Percentiles rank a stretch among this genome's conserved stretches.
phyloP scores from a whole-genome alignment of 2,113 vertebrate genomes.

The Elaphurus davidianus region DNA sequence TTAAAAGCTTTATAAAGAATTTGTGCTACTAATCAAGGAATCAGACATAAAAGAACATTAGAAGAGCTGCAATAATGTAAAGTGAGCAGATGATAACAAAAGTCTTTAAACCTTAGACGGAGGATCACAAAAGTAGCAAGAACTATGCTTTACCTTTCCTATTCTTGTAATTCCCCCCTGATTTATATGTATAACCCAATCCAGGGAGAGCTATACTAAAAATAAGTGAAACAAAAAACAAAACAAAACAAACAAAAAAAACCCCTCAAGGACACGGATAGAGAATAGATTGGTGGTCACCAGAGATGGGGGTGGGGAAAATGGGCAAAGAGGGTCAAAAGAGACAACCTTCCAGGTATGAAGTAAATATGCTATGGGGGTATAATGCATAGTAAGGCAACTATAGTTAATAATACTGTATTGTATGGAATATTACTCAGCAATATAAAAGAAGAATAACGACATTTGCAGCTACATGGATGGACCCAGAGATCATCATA shows the following conservation, averaged over 20 bases:
- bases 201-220: not conserved
- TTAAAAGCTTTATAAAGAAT: not conserved
- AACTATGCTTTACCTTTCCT: not conserved
- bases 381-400: not conserved
- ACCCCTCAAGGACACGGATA: too few relatives aligned
- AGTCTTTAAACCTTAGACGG: not conserved
- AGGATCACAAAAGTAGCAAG: not conserved
- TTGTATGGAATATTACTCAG: not conserved
- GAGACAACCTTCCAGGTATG: not conserved
- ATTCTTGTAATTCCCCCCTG: not conserved
- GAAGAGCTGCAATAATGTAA: not conserved
- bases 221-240: not conserved
- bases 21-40: not conserved
- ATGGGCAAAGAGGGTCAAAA: not conserved
- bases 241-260: not conserved
- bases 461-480: not conserved
- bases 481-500: not conserved
- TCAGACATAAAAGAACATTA: not conserved
- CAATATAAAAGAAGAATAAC: not conserved
- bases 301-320: not conserved
- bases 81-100: not conserved
- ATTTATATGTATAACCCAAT: not conserved
- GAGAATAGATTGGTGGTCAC: not conserved
- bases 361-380: not conserved
- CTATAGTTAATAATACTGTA: not conserved